A percentile compares a stretch with the other conserved stretches of the same genome.
phyloP scores from a whole-genome alignment of 1,140 invertebrate genomes.

The Drosophila triauraria region DNA sequence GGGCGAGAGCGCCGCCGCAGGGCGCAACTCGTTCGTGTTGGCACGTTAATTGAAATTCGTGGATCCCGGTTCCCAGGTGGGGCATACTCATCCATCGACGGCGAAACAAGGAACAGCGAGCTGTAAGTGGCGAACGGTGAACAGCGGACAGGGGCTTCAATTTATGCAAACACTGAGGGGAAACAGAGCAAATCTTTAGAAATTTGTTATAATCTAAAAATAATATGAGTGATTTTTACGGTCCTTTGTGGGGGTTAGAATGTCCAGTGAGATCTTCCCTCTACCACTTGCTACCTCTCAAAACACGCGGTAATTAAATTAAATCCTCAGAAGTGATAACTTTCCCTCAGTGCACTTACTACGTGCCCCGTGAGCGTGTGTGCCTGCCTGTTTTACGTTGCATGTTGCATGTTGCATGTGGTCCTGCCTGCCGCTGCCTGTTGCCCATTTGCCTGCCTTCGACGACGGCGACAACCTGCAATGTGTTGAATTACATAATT shows the following conservation, averaged over 20 bases:
- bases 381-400: slow-evolving; percentile 17
- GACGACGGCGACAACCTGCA: slow-evolving; percentile 25
- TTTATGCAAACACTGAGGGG: slow-evolving; percentile 36
- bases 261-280: background rate
- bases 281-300: too few species aligned
- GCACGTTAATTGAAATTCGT: slow-evolving; percentile 83
- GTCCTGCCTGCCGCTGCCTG: slow-evolving; percentile 40
- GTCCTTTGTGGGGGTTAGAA: background rate
- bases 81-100: slow-evolving; percentile 61
- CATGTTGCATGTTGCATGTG: slow-evolving; percentile 34
- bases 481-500: slow-evolving; percentile 83
- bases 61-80: slow-evolving; percentile 64
- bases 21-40: slow-evolving; percentile 63
- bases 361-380: slow-evolving; percentile 23
- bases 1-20: slow-evolving; percentile 23
- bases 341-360: slow-evolving; percentile 11
- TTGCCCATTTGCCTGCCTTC: slow-evolving; percentile 28
- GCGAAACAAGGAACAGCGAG: slow-evolving; percentile 8
- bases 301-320: too few species aligned
- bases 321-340: too few species aligned
- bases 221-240: too few species aligned
- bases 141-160: slow-evolving; percentile 16
- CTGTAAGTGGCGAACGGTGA: slow-evolving; percentile 5
- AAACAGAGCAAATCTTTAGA: background rate
- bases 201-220: background rate